These are phyloP conservation scores for Arvicanthis niloticus DNA, from an alignment of 2,113 vertebrate species.

Conservation along the genomic window DNA sequence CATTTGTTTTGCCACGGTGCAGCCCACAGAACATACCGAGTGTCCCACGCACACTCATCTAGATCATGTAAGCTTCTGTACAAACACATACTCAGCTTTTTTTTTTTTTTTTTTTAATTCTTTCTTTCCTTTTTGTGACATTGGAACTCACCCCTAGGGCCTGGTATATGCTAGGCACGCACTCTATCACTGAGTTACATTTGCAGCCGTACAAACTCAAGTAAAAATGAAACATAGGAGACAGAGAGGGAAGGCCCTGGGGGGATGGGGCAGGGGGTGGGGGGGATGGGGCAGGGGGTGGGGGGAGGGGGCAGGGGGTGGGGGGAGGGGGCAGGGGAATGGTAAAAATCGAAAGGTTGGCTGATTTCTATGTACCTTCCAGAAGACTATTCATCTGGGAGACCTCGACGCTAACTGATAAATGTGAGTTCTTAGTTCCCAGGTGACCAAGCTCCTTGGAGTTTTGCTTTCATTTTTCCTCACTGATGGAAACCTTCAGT, in stretches of 20 bases:
- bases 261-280: not conserved
- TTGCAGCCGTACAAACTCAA: not conserved
- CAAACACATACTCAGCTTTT: not conserved
- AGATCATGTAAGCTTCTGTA: not conserved
- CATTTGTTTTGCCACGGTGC: not conserved
- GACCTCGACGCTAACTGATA: not conserved
- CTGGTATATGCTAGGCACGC: too few relatives aligned
- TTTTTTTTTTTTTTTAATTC: accelerated
- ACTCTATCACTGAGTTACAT: not conserved
- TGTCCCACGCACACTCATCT: not conserved
- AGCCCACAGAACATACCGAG: not conserved
- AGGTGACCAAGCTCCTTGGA: not conserved
- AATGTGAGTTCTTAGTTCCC: not conserved
- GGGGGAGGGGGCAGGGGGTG: too few relatives aligned
- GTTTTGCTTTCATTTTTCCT: conserved; percentile 17
- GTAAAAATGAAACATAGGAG: not conserved
- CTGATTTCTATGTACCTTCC: not conserved
- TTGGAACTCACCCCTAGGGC: not conserved
- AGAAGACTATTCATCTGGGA: too few relatives aligned
- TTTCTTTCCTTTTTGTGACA: not conserved
- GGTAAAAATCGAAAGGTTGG: not conserved
- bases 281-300: too few relatives aligned
- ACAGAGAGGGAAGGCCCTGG: not conserved
- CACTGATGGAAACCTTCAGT: not conserved
- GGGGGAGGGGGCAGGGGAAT: not conserved